Percentiles rank a stretch among this genome's conserved stretches.
Evolutionary conservation across 2,113 vertebrate species (phyloP).

Genomic region (Indicator maculatus): DNA sequence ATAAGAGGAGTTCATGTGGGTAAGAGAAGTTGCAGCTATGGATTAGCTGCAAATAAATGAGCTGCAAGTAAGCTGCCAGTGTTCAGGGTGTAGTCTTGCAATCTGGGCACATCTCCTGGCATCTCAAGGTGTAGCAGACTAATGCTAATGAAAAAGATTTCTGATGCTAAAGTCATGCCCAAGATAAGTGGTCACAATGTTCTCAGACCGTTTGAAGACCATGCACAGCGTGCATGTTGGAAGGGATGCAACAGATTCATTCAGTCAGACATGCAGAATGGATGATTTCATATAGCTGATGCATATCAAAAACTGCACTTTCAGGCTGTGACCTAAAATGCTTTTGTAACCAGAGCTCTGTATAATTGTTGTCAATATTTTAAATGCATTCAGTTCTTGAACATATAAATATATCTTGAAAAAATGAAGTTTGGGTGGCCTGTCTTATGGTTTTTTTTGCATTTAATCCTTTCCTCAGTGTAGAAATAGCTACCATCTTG

Average conservation of each 20-base stretch:
- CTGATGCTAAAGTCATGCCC: conserved; percentile 83
- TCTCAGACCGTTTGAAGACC: conserved; percentile 68
- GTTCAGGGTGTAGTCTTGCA: neutral
- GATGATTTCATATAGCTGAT: neutral
- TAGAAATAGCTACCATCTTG: neutral
- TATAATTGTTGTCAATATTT: neutral
- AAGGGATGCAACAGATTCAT: neutral
- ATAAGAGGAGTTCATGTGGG: neutral
- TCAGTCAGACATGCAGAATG: rapidly evolving
- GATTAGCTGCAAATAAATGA: neutral
- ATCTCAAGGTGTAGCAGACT: neutral
- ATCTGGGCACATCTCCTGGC: neutral
- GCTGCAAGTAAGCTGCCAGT: neutral
- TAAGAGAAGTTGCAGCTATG: neutral
- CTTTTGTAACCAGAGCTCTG: neutral
- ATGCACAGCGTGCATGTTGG: neutral
- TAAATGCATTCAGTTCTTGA: neutral
- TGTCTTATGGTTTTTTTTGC: neutral
- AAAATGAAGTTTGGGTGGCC: neutral
- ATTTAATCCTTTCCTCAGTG: neutral
- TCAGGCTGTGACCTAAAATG: neutral
- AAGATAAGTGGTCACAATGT: conserved; percentile 82
- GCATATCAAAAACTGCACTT: neutral
- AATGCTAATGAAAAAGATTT: conserved; percentile 87
- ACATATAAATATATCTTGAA: neutral